These are phyloP conservation scores for Eurypyga helias DNA, from an alignment of 2,113 vertebrate genomes.

Conservation along the genomic window DNA sequence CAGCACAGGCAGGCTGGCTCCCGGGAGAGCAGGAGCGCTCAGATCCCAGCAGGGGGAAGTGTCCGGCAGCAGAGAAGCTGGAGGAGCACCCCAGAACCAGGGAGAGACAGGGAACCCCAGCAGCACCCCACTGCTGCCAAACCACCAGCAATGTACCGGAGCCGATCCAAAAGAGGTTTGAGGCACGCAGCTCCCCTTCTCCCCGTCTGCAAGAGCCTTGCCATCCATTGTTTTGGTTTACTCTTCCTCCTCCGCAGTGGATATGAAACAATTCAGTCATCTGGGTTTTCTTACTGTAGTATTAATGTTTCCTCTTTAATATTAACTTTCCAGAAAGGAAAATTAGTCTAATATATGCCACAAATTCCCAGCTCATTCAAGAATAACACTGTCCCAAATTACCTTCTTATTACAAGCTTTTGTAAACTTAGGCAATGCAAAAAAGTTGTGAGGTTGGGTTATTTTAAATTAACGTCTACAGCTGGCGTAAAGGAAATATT, in stretches of 20 bases:
- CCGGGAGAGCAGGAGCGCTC: fast-evolving
- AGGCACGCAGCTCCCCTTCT: fast-evolving
- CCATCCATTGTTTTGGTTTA: background rate
- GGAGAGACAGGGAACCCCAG: background rate
- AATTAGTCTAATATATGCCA: slow-evolving; percentile 5
- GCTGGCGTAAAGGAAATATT: background rate
- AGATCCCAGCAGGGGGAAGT: slow-evolving; percentile 1
- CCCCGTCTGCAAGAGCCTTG: background rate
- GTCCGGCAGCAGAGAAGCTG: background rate
- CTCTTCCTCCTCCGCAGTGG: background rate
- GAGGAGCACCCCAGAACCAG: background rate
- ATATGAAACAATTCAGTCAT: background rate
- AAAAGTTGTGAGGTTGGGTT: background rate
- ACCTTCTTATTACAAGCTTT: background rate
- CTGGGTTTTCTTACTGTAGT: slow-evolving; percentile 43
- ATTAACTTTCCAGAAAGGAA: slow-evolving; percentile 40
- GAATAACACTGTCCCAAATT: background rate
- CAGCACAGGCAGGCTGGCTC: background rate
- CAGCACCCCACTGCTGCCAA: background rate
- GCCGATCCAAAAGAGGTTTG: background rate
- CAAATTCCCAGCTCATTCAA: slow-evolving; percentile 6
- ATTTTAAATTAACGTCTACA: background rate
- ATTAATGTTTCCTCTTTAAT: slow-evolving; percentile 5
- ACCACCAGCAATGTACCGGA: fast-evolving
- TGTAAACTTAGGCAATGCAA: background rate